A percentile compares a stretch with the other conserved stretches of the same genome.
phyloP scores from a whole-genome alignment of 1,140 invertebrate genomes.

The Drosophila lacteicornis region DNA sequence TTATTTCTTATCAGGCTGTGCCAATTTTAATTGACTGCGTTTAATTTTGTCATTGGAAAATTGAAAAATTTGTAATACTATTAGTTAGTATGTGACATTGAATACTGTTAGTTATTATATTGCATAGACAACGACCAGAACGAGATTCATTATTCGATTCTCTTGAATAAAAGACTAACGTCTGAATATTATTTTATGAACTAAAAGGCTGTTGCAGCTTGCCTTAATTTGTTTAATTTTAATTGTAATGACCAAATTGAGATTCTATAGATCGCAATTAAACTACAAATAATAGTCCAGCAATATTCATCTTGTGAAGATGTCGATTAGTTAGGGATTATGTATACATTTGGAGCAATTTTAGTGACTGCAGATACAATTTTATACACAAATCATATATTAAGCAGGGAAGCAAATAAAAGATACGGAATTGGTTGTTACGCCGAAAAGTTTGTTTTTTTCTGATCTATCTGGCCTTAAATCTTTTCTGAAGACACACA shows the following conservation, averaged over 20 bases:
- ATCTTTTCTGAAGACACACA: background rate
- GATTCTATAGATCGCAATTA: conserved; percentile 2
- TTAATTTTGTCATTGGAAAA: background rate
- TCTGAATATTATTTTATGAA: background rate
- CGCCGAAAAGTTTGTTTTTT: conserved; percentile 14
- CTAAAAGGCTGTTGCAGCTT: background rate
- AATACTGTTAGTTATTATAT: background rate
- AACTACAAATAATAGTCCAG: conserved; percentile 1
- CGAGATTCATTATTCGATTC: background rate
- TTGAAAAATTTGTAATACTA: background rate
- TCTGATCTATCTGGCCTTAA: background rate
- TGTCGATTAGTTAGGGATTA: conserved; percentile 18
- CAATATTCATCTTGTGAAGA: conserved; percentile 13
- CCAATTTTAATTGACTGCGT: background rate
- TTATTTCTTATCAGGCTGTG: conserved; percentile 2
- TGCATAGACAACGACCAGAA: background rate
- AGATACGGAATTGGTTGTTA: conserved; percentile 20
- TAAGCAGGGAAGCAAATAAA: conserved; percentile 5
- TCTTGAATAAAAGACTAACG: background rate
- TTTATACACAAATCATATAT: conserved; percentile 13
- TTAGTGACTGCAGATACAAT: conserved; percentile 13
- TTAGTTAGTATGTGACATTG: background rate
- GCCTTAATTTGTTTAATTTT: background rate
- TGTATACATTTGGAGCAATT: conserved; percentile 4
- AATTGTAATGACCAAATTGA: background rate